Base-by-base conservation (phyloP, 2,113 vertebrate genomes). In the Scatophagus argus region DNA sequence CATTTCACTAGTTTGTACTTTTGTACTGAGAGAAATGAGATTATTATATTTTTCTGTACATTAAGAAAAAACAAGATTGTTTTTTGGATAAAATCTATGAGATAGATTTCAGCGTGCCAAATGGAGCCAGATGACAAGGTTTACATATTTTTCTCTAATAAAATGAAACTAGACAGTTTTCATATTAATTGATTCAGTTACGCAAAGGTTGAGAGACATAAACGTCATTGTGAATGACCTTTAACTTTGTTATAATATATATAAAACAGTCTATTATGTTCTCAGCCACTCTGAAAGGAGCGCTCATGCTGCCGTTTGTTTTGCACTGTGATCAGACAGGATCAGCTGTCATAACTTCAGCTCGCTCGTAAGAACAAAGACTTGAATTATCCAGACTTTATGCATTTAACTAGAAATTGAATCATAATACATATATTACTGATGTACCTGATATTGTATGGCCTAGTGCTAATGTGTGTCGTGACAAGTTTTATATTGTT, bases 251-350 rank as follows among this genome's bases (percentile, higher is more conserved):
- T 79, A 78, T 85, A 79, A 70, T 47, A 87, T 79, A n/a, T n/a
- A n/a, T n/a, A n/a, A n/a, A 77, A 88, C 43, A 58, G 19, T 61
- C 60, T 75, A 84, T 85, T 88, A 88, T 82, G 76, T 70, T 70
- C 55, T 79, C 76, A 60, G 65, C 38, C 13, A 27, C 63, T 86
- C 25, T 69, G 71, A 91, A 63, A 65, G 71, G 31, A n/a, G n/a
- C n/a, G 25, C 38, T 75, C 60, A 51, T 19, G 34, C 27, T 39
- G 51, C 34, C 66, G 17, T 61, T 41, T 84, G n/a, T n/a, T 66
- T 62, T 56, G 44, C n/a, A 31, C 27, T 59, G 63, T 73, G 69
- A 60, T 68, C 36, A 64, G 64, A 47, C 39, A 9, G 39, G 25
- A 51, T 79, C 60, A 74, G 66, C 38, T 14, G 13, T 58, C 43